phyloP scores from a whole-genome alignment of 2,113 vertebrate genomes.

The Platichthys stellatus region DNA sequence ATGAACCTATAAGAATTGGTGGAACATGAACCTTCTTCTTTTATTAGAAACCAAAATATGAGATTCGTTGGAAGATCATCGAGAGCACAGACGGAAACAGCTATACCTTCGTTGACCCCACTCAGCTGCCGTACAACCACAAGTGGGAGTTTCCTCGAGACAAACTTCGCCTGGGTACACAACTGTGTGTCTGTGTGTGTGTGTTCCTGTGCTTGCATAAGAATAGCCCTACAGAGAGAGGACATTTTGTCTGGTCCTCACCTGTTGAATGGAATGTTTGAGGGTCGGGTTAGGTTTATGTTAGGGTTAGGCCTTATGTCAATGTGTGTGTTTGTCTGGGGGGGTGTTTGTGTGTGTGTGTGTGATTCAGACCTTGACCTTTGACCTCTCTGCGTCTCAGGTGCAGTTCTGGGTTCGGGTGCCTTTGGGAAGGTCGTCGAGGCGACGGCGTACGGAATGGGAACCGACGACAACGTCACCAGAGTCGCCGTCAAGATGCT shows the following conservation, averaged over 20 bases:
- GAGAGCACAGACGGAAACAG: constrained; percentile 90
- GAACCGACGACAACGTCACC: constrained; percentile 83
- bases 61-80: constrained; percentile 97
- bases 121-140: constrained; percentile 93
- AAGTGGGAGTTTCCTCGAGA: constrained; percentile 97
- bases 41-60: constrained; percentile 91
- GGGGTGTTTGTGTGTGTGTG: neutral
- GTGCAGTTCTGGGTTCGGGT: constrained; percentile 92
- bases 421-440: constrained; percentile 97
- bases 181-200: constrained; percentile 6
- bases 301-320: too few relatives aligned
- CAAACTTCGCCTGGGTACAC: constrained; percentile 90
- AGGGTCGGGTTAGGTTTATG: too few relatives aligned
- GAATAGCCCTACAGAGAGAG: too few relatives aligned
- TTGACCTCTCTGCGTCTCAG: constrained; percentile 67
- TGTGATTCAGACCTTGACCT: neutral
- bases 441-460: constrained; percentile 92
- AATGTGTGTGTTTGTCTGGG: neutral
- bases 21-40: neutral
- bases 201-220: neutral
- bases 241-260: too few relatives aligned
- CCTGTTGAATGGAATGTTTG: too few relatives aligned
- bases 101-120: constrained; percentile 94
- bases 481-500: constrained; percentile 99
- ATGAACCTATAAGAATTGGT: neutral